These are phyloP conservation scores for Lithosia quadra DNA, from an alignment of 2,888 invertebrate genomes.

Conservation along the genomic window DNA sequence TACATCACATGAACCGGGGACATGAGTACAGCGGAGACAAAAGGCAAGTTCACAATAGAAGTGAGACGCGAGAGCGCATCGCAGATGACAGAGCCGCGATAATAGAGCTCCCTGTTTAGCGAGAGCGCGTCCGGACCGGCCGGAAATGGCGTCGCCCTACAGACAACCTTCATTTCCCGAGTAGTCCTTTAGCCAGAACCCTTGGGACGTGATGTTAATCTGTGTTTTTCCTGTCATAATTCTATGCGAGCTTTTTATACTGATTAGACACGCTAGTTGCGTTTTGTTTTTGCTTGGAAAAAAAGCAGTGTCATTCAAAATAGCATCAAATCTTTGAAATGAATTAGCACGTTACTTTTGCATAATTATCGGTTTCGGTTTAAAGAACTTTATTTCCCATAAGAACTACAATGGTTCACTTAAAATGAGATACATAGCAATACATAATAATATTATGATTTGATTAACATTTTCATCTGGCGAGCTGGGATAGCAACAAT, in stretches of 20 bases:
- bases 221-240: slow-evolving; percentile 49
- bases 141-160: slow-evolving; percentile 78
- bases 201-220: slow-evolving; percentile 52
- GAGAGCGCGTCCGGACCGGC: slow-evolving; percentile 67
- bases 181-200: slow-evolving; percentile 66
- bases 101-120: slow-evolving; percentile 71
- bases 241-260: slow-evolving; percentile 22
- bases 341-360: too few relatives aligned
- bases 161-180: slow-evolving; percentile 83
- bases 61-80: slow-evolving; percentile 64
- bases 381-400: too few relatives aligned
- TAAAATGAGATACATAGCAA: too few relatives aligned
- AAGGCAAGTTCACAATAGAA: slow-evolving; percentile 60
- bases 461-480: too few relatives aligned
- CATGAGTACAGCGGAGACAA: slow-evolving; percentile 45
- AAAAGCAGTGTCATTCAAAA: neutral
- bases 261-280: neutral
- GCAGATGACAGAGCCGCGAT: slow-evolving; percentile 69
- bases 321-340: too few relatives aligned
- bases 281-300: neutral
- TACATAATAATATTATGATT: too few relatives aligned
- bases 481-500: too few relatives aligned
- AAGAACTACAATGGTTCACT: too few relatives aligned
- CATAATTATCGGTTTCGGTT: too few relatives aligned
- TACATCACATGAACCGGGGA: slow-evolving; percentile 52